Conservation (phyloP, 2,888 invertebrate species). For the Pardosa pseudoannulata region DNA sequence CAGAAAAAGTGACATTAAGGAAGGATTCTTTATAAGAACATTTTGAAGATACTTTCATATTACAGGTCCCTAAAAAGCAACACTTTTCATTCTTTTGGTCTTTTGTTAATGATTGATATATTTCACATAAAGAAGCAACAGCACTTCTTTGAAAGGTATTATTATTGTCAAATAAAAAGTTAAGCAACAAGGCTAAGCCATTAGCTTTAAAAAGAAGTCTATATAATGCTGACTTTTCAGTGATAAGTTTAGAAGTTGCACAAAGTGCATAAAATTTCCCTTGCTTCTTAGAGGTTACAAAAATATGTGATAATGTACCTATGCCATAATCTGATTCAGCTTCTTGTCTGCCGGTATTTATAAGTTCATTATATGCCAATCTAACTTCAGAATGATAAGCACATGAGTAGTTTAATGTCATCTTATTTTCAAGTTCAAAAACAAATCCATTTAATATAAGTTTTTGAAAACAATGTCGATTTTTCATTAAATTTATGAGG, state of each 20-base stretch:
- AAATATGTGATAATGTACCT: constrained; percentile 83
- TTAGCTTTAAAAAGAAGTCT: constrained; percentile 31
- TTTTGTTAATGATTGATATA: constrained; percentile 33
- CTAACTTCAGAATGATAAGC: constrained; percentile 18
- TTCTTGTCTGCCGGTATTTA: constrained; percentile 75
- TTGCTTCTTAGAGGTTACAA: constrained; percentile 77
- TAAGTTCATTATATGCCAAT: constrained; percentile 15
- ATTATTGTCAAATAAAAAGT: constrained; percentile 16
- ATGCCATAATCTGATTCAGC: constrained; percentile 83
- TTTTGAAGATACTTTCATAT: constrained; percentile 1
- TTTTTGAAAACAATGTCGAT: constrained; percentile 75
- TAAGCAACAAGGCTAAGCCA: constrained; percentile 33
- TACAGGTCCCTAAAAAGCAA: constrained; percentile 21
- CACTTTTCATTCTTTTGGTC: constrained; percentile 18
- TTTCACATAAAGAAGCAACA: not conserved
- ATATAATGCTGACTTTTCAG: constrained; percentile 18
- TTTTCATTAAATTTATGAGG: constrained; percentile 75
- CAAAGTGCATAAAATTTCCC: constrained; percentile 27
- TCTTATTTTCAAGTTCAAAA: constrained; percentile 74
- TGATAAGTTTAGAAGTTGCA: constrained; percentile 35
- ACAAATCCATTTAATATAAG: constrained; percentile 74
- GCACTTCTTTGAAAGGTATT: not conserved
- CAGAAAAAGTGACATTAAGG: constrained; percentile 56
- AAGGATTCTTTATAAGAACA: constrained; percentile 28
- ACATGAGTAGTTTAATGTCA: constrained; percentile 33